A percentile compares a stretch with the other conserved stretches of the same genome.
Conservation (phyloP, 2,797 vertebrate genomes). For the Spinus olivaceus region DNA sequence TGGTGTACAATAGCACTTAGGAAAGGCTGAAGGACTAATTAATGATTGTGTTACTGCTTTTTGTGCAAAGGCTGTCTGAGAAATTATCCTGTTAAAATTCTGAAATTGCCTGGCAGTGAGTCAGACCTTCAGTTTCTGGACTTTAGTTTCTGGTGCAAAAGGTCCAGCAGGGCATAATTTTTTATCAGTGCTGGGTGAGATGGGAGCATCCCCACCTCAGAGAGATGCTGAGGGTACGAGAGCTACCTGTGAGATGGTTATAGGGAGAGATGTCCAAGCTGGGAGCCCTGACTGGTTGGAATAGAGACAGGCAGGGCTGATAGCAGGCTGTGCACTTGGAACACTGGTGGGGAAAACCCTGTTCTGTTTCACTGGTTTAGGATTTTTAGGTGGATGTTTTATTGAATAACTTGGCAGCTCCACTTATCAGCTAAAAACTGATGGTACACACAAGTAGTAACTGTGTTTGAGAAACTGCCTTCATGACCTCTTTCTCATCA, state of each 20-base stretch:
- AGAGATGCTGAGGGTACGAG: background rate
- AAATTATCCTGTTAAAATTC: background rate
- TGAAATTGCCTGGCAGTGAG: background rate
- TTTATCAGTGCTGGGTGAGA: background rate
- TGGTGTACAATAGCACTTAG: background rate
- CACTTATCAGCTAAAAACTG: background rate
- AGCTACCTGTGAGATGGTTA: background rate
- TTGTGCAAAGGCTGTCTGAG: background rate
- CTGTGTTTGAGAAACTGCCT: background rate
- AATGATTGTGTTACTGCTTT: background rate
- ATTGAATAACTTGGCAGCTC: background rate
- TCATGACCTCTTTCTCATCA: background rate
- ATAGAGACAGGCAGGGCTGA: rapidly evolving
- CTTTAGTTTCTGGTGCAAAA: background rate
- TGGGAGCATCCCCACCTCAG: background rate
- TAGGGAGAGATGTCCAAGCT: background rate
- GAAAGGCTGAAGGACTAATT: background rate
- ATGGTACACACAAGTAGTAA: rapidly evolving
- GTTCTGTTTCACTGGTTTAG: background rate
- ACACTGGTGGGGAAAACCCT: rapidly evolving
- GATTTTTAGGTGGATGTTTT: background rate
- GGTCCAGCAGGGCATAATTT: background rate
- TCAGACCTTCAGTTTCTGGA: background rate
- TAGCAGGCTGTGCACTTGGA: background rate
- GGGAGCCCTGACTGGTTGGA: background rate